Percentiles rank a stretch among this genome's conserved stretches.
Evolutionary conservation across 2,113 vertebrate species (phyloP).

Genomic region (Seriola dumerili): DNA sequence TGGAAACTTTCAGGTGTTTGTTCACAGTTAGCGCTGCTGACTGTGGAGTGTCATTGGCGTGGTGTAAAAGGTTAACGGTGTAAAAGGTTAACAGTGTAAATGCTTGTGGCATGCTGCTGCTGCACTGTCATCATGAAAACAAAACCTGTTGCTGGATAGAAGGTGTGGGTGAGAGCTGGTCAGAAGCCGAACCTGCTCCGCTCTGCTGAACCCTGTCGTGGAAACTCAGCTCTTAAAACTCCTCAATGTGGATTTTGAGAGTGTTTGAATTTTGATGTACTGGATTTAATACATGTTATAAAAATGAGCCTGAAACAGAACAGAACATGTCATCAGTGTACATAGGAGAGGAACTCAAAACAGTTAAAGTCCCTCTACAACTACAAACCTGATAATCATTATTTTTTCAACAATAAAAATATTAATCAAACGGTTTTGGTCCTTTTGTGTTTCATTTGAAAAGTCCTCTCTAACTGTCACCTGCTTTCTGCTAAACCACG

Average conservation of each 20-base stretch:
- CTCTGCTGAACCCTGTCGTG: not conserved
- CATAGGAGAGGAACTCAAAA: constrained; percentile 43
- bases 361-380: constrained; percentile 22
- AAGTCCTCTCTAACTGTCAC: not conserved
- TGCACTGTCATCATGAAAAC: not conserved
- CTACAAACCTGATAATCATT: constrained; percentile 46
- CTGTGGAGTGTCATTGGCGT: not conserved
- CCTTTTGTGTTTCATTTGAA: not conserved
- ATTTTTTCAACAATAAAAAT: constrained; percentile 66
- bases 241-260: constrained; percentile 11
- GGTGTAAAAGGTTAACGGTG: not conserved
- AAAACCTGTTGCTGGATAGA: not conserved
- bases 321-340: constrained; percentile 41
- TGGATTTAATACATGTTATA: constrained; percentile 50
- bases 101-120: not conserved
- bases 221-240: constrained; percentile 3
- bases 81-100: not conserved
- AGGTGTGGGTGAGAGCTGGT: not conserved
- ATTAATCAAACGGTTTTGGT: constrained; percentile 16
- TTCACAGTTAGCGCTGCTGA: not conserved
- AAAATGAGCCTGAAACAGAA: constrained; percentile 58
- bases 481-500: too few species aligned
- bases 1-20: not conserved
- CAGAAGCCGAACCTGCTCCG: not conserved
- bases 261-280: constrained; percentile 45